These are phyloP conservation scores for Rhinogobio ventralis DNA, from an alignment of 2,797 vertebrate species.

Conservation along the genomic window DNA sequence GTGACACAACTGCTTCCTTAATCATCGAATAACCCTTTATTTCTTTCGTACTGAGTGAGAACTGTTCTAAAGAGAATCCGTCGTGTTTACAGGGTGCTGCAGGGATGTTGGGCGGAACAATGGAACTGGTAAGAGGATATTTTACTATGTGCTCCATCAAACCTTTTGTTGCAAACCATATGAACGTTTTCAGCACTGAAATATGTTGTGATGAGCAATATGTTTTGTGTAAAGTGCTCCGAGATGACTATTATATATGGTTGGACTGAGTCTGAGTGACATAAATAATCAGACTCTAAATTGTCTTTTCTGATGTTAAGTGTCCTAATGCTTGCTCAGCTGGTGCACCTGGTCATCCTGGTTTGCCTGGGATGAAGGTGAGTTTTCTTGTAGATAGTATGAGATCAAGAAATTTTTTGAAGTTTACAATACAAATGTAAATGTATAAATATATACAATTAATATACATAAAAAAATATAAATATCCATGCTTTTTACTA, in stretches of 20 bases:
- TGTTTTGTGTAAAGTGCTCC: background rate
- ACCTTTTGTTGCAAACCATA: background rate
- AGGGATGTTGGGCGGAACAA: slow-evolving; percentile 72
- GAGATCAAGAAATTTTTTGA: background rate
- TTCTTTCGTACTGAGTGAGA: background rate
- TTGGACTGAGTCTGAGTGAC: background rate
- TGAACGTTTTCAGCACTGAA: background rate
- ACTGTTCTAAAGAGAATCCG: background rate
- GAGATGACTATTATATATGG: background rate
- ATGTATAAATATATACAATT: background rate
- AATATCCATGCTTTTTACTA: background rate
- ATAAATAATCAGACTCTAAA: background rate
- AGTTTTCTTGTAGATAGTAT: slow-evolving; percentile 52
- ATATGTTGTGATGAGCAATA: background rate
- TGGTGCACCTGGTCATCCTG: slow-evolving; percentile 89
- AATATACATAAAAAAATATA: background rate
- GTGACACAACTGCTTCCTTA: slow-evolving; percentile 3
- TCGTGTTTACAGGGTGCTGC: slow-evolving; percentile 75
- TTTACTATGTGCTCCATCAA: background rate
- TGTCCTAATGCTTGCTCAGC: slow-evolving; percentile 91
- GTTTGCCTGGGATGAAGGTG: slow-evolving; percentile 97
- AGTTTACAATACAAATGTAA: background rate
- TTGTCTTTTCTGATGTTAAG: slow-evolving; percentile 73
- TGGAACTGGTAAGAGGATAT: slow-evolving; percentile 75
- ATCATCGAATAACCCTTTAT: background rate